Conservation (phyloP, 2,888 invertebrate genomes). For the Macrophya alboannulata region DNA sequence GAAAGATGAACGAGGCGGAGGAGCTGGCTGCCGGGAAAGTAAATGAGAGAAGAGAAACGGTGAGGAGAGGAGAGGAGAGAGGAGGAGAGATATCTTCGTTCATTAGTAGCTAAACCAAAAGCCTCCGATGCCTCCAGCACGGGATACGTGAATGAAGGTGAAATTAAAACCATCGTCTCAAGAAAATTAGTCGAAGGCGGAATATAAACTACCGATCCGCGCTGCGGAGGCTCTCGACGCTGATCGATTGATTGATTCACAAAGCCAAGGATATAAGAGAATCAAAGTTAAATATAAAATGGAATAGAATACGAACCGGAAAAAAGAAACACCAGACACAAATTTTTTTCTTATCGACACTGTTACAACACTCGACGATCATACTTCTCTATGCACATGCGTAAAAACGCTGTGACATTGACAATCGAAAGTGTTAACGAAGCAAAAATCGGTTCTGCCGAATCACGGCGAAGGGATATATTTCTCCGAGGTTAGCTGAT, state of each 20-base stretch:
- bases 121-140: neutral
- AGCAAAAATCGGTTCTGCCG: neutral
- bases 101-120: slow-evolving; percentile 11
- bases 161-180: neutral
- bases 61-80: slow-evolving; percentile 59
- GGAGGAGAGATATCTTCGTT: slow-evolving; percentile 52
- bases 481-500: no score
- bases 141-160: neutral
- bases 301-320: no score
- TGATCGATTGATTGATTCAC: neutral
- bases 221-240: neutral
- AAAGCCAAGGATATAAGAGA: no score
- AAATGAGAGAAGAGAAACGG: no score
- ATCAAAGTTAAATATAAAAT: neutral
- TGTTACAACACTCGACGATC: neutral
- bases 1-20: neutral
- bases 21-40: no score
- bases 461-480: no score
- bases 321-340: neutral
- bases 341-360: no score
- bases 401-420: neutral
- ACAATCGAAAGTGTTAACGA: neutral
- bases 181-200: neutral
- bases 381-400: neutral
- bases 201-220: neutral